These are phyloP conservation scores for Drosophila neocordata DNA, from an alignment of 1,140 invertebrate species.

Conservation along the genomic window DNA sequence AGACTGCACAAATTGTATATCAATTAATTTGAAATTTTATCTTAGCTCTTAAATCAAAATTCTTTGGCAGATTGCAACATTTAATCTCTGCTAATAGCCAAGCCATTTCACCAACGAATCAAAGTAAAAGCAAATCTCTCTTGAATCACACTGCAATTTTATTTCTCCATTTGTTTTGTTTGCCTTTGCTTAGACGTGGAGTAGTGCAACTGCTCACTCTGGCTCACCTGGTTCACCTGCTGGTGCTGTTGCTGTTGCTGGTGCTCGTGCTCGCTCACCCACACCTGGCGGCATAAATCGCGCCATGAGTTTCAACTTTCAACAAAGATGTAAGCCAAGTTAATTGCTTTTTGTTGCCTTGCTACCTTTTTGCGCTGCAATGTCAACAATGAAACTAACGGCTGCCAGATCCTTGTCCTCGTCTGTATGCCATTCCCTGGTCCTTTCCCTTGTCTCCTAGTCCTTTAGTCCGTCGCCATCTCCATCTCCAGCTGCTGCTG, in stretches of 20 bases:
- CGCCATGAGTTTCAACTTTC: constrained; percentile 76
- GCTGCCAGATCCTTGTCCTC: constrained; percentile 27
- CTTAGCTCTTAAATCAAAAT: constrained; percentile 1
- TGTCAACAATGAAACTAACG: constrained; percentile 79
- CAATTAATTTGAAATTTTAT: constrained; percentile 31
- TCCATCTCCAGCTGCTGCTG: constrained; percentile 29
- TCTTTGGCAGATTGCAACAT: background rate
- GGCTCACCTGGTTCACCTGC: constrained; percentile 32
- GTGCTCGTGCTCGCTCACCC: constrained; percentile 38
- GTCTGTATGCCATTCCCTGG: constrained; percentile 14
- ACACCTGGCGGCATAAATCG: constrained; percentile 69
- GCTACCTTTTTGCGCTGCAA: constrained; percentile 52
- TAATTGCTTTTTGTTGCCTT: constrained; percentile 67
- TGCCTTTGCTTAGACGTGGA: constrained; percentile 41
- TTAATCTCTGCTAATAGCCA: constrained; percentile 12
- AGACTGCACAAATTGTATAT: background rate
- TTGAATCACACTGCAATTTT: constrained; percentile 44
- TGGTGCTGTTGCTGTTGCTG: constrained; percentile 21
- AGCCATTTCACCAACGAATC: constrained; percentile 64
- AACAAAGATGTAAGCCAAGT: constrained; percentile 80
- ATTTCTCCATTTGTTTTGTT: constrained; percentile 25
- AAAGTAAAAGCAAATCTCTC: constrained; percentile 61
- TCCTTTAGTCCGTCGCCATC: constrained; percentile 3
- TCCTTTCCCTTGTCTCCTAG: constrained; percentile 12
- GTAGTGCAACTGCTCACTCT: constrained; percentile 33